A percentile compares a stretch with the other conserved stretches of the same genome.
Evolutionary conservation across 2,113 vertebrate genomes (phyloP).

Genomic region (Girardinichthys multiradiatus): DNA sequence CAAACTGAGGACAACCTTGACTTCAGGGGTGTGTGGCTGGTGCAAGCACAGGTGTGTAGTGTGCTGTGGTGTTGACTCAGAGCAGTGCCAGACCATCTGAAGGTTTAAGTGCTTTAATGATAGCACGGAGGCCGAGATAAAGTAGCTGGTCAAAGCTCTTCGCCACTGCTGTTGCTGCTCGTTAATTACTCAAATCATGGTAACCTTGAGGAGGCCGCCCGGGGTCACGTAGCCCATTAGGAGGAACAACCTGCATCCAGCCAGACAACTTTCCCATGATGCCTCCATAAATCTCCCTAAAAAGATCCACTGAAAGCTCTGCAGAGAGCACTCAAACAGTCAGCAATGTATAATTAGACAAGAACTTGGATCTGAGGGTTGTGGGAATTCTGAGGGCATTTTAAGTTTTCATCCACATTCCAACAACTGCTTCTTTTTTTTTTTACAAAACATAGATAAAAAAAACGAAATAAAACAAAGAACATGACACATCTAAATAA

Average conservation of each 20-base stretch:
- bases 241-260: conserved; percentile 41
- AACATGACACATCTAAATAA: too few species aligned
- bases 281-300: conserved; percentile 57
- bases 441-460: too few species aligned
- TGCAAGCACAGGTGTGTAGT: conserved; percentile 22
- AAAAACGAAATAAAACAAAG: too few species aligned
- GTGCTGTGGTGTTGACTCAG: conserved; percentile 28
- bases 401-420: too few species aligned
- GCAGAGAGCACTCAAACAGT: conserved; percentile 27
- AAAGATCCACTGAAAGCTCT: conserved; percentile 35
- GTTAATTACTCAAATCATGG: conserved; percentile 56
- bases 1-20: conserved; percentile 52
- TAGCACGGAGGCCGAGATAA: conserved; percentile 48
- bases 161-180: conserved; percentile 6
- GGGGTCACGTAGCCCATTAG: conserved; percentile 60
- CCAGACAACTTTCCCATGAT: conserved; percentile 59
- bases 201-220: conserved; percentile 47
- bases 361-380: background rate
- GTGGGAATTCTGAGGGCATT: background rate
- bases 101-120: conserved; percentile 50
- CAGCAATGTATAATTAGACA: conserved; percentile 12
- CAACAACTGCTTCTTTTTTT: too few species aligned
- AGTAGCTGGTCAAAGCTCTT: conserved; percentile 16
- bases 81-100: conserved; percentile 18
- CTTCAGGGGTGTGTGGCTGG: background rate